Conservation (phyloP, 2,113 vertebrate genomes). For the Cephalopterus ornatus region DNA sequence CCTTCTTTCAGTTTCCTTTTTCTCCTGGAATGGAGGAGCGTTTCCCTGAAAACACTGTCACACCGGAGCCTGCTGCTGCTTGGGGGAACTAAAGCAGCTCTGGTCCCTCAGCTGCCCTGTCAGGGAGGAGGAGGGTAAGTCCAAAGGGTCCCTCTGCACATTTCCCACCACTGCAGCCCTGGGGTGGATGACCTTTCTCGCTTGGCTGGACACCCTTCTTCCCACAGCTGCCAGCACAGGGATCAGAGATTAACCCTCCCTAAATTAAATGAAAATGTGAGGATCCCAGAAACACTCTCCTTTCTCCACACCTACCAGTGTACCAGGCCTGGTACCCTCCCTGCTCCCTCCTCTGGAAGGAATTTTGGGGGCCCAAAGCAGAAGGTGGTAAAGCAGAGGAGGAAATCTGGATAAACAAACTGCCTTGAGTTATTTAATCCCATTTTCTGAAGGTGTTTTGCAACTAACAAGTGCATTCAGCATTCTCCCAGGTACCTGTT, state of each 20-base stretch:
- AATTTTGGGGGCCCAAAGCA: not conserved
- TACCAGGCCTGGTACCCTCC: not conserved
- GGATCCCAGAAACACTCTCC: not conserved
- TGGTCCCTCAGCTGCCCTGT: no score
- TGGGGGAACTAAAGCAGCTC: not conserved
- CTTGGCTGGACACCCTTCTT: not conserved
- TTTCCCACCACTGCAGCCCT: not conserved
- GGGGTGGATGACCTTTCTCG: not conserved
- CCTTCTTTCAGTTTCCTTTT: not conserved
- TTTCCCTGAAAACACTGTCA: accelerated
- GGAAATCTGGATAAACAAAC: not conserved
- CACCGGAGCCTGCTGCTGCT: not conserved
- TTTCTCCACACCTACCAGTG: accelerated
- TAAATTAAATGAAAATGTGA: not conserved
- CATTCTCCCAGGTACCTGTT: not conserved
- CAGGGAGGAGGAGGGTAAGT: not conserved
- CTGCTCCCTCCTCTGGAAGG: accelerated
- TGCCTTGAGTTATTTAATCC: not conserved
- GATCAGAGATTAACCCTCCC: not conserved
- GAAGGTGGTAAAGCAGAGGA: not conserved
- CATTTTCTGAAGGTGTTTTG: not conserved
- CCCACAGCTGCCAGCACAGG: not conserved
- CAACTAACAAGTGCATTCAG: not conserved
- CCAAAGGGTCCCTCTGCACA: no score
- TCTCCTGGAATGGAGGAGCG: not conserved